Evolutionary conservation across 2,888 invertebrate genomes (phyloP).

Genomic region (Megaustenia siamemsis): DNA sequence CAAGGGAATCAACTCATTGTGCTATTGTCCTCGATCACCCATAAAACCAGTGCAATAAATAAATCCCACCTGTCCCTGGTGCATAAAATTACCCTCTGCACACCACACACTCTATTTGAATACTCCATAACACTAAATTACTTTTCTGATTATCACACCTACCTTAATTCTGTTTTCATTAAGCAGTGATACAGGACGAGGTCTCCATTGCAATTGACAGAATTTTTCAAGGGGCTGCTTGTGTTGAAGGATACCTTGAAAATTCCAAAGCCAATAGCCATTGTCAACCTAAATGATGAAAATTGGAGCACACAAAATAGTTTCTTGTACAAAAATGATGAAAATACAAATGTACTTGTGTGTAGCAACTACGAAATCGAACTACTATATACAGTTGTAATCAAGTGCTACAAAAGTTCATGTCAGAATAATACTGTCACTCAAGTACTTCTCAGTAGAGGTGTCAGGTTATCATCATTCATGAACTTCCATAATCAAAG

Average conservation of each 20-base stretch:
- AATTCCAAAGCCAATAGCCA: conserved; percentile 98
- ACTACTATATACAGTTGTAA: no score
- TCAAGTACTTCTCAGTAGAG: conserved; percentile 24
- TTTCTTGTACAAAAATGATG: not conserved
- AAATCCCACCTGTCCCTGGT: no score
- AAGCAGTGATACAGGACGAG: conserved; percentile 92
- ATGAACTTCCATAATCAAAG: not conserved
- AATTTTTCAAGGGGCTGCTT: conserved; percentile 94
- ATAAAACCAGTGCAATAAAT: no score
- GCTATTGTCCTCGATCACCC: no score
- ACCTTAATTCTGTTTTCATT: conserved; percentile 88
- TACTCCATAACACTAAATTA: no score
- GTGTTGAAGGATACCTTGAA: conserved; percentile 90
- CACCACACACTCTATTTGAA: no score
- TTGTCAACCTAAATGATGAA: conserved; percentile 82
- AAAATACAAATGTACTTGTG: no score
- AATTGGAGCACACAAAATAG: not conserved
- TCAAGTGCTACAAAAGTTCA: no score
- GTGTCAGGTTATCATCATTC: conserved; percentile 44
- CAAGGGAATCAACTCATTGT: no score
- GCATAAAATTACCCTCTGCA: no score
- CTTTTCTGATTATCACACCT: no score
- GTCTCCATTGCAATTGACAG: conserved; percentile 97
- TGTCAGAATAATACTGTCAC: conserved; percentile 1
- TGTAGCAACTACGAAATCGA: no score